Conservation (phyloP, 2,113 vertebrate species). For the Ctenomys sociabilis region DNA sequence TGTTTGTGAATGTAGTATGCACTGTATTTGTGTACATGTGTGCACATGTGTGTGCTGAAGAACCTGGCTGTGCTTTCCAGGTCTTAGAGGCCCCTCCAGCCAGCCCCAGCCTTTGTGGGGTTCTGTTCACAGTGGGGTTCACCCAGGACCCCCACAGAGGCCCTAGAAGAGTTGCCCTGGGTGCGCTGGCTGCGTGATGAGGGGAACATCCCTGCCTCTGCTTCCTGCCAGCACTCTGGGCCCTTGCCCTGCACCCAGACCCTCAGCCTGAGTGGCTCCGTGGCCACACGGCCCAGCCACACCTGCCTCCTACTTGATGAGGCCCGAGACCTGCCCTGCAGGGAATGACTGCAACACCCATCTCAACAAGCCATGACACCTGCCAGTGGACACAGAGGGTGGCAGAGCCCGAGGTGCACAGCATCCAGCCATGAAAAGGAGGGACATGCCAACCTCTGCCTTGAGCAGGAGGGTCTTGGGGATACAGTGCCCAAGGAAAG, state of each 20-base stretch:
- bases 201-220: accelerated
- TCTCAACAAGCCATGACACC: no score
- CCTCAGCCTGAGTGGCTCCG: background rate
- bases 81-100: background rate
- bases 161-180: background rate
- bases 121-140: background rate
- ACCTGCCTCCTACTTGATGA: background rate
- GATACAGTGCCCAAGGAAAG: background rate
- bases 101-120: accelerated
- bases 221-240: accelerated
- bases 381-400: accelerated
- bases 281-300: background rate
- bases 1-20: background rate
- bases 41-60: background rate
- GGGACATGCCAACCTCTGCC: accelerated
- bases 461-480: background rate
- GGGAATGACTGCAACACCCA: accelerated
- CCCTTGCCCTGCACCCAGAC: background rate
- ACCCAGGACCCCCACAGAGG: no score
- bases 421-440: background rate
- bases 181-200: background rate
- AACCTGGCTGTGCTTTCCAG: accelerated
- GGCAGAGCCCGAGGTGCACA: background rate
- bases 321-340: background rate
- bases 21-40: background rate